These are phyloP conservation scores for Probaryconus sp. DNA, from an alignment of 1,140 invertebrate species.

Conservation along the genomic window DNA sequence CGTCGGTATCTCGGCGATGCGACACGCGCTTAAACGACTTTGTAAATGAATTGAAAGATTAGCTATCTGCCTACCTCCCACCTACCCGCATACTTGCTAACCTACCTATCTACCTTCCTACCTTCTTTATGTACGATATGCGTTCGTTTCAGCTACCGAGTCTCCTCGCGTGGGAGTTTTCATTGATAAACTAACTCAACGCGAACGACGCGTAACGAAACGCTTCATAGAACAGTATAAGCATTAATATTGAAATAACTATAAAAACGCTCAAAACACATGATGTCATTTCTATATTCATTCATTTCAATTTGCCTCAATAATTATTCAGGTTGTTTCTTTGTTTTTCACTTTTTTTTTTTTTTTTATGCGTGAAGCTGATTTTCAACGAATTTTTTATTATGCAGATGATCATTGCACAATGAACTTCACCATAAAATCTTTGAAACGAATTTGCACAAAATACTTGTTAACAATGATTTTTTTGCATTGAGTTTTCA, in stretches of 20 bases:
- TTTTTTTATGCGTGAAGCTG: too few relatives aligned
- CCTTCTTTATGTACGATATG: constrained; percentile 2
- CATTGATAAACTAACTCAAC: constrained; percentile 66
- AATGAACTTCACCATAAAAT: too few relatives aligned
- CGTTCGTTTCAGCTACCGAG: constrained; percentile 52
- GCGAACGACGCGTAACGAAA: constrained; percentile 46
- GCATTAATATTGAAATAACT: constrained; percentile 25
- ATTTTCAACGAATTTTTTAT: too few relatives aligned
- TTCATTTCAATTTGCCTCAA: too few relatives aligned
- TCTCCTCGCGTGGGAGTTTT: constrained; percentile 61
- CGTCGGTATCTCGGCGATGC: background rate
- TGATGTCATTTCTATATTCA: constrained; percentile 41
- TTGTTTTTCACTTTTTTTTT: too few relatives aligned
- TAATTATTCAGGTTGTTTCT: too few relatives aligned
- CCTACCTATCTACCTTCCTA: constrained; percentile 9
- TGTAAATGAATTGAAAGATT: constrained; percentile 39
- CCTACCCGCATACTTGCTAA: too few relatives aligned
- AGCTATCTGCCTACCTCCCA: background rate
- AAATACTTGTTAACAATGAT: too few relatives aligned
- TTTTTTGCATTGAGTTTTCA: too few relatives aligned
- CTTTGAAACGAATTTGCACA: too few relatives aligned
- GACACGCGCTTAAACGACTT: constrained; percentile 35
- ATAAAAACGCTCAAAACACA: constrained; percentile 5
- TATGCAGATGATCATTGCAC: too few relatives aligned
- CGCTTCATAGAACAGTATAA: constrained; percentile 3